These are phyloP conservation scores for Piprites chloris DNA, from an alignment of 2,113 vertebrate species.

Conservation along the genomic window DNA sequence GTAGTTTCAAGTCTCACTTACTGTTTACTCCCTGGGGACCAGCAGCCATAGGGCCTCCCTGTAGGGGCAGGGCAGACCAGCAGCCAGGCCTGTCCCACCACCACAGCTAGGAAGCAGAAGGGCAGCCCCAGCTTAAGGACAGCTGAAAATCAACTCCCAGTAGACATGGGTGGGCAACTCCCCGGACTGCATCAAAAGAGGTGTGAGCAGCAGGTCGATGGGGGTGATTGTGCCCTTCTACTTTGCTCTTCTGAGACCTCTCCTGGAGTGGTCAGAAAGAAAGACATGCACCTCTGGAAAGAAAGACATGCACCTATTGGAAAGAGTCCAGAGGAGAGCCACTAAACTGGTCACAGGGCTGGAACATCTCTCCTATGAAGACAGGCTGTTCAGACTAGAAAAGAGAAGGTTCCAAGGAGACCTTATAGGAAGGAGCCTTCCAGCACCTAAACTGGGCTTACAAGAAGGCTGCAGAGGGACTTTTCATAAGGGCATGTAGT, in stretches of 20 bases:
- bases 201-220: background rate
- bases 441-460: background rate
- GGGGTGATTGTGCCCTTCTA: background rate
- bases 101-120: background rate
- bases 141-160: background rate
- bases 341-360: background rate
- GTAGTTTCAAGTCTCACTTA: background rate
- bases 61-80: background rate
- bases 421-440: background rate
- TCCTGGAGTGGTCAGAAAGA: background rate
- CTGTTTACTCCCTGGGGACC: background rate
- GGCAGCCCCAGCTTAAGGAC: rapidly evolving
- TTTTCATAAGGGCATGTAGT: background rate
- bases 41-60: rapidly evolving
- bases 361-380: background rate
- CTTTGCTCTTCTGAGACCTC: background rate
- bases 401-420: background rate
- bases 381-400: background rate
- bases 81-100: background rate
- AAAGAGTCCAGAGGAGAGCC: background rate
- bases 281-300: background rate
- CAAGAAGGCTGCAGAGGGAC: background rate
- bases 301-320: background rate
- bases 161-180: background rate
- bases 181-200: background rate